Percentiles rank a stretch among this genome's conserved stretches.
Evolutionary conservation across 2,888 invertebrate genomes (phyloP).

Genomic region (Pharmacophagus antenor): DNA sequence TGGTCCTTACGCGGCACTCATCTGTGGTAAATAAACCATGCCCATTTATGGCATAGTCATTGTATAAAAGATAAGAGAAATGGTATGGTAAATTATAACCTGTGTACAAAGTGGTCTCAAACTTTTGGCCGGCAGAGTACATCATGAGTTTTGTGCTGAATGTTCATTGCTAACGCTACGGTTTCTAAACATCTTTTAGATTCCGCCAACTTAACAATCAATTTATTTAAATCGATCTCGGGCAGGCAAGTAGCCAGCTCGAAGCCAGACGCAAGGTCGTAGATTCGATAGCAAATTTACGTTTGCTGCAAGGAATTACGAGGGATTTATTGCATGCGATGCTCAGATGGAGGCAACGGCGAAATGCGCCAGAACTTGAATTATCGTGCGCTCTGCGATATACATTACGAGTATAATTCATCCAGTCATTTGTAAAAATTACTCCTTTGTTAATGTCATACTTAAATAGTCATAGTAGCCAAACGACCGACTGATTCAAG

Average conservation of each 20-base stretch:
- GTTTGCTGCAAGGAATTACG: constrained; percentile 25
- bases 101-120: too few relatives aligned
- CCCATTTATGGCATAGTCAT: too few relatives aligned
- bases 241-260: constrained; percentile 28
- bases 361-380: constrained; percentile 24
- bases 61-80: too few relatives aligned
- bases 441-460: not conserved
- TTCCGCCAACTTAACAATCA: constrained; percentile 22
- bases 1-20: too few relatives aligned
- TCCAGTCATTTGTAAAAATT: too few relatives aligned
- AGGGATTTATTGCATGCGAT: constrained; percentile 28
- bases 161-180: constrained; percentile 5
- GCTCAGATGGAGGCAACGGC: constrained; percentile 16
- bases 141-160: not conserved
- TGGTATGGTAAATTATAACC: too few relatives aligned
- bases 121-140: too few relatives aligned
- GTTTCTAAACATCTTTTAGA: constrained; percentile 4
- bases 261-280: constrained; percentile 25
- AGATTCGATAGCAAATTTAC: constrained; percentile 29
- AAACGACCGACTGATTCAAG: too few relatives aligned
- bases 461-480: not conserved
- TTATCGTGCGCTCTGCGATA: constrained; percentile 14
- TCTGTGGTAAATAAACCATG: too few relatives aligned
- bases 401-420: constrained; percentile 14
- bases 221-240: constrained; percentile 25